Evolutionary conservation across 2,888 invertebrate genomes (phyloP), one percentile per base, ranked within the genome.

Genomic region (Rhagonycha lutea): DNA sequence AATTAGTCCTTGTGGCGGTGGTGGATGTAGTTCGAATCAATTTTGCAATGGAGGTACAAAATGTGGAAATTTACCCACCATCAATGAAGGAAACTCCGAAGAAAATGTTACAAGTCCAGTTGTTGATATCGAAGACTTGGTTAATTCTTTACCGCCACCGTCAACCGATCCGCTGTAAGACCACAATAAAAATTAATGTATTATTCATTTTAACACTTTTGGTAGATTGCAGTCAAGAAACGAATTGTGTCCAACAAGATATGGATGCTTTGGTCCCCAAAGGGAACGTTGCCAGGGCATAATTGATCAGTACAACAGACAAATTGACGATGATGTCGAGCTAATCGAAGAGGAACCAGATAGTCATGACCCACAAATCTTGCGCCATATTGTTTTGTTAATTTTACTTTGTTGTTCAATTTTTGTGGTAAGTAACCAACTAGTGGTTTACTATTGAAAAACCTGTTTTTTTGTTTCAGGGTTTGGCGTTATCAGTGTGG

Each of bases 401-500:
- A 93, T 98, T 75, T 89, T 95, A 18, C 90, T 97, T 78, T 89
- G 93, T 72, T 92, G 95, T 81, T 95, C 95, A 62, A 97, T 97
- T 95, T 96, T 97, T 88, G 93, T 97, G 85, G 96, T 96, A 86
- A 91, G 94, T 91, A 70, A 60, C 14, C 61, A 3, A n/a, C 5
- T 7, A 1, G 4, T 47, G n/a, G 2, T 47, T 7, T 7, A 47
- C 12, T 47, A n/a, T n/a, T 47, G 1, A n/a, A n/a, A 32, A 2
- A 47, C 2, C 2, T 7, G 7, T 47, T n/a, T 47, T n/a, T 47
- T 4, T 4, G 12, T 5, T 32, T 68, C 84, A 96, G 96, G 95
- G 96, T 23, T 89, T 98, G 79, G 94, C 96, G 0, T 91, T 94
- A 78, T 94, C 94, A 1, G 91, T 94, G 24, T 96, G 96, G 93